Conservation (phyloP, 2,797 vertebrate species). For the Mormyrops boulengeri region DNA sequence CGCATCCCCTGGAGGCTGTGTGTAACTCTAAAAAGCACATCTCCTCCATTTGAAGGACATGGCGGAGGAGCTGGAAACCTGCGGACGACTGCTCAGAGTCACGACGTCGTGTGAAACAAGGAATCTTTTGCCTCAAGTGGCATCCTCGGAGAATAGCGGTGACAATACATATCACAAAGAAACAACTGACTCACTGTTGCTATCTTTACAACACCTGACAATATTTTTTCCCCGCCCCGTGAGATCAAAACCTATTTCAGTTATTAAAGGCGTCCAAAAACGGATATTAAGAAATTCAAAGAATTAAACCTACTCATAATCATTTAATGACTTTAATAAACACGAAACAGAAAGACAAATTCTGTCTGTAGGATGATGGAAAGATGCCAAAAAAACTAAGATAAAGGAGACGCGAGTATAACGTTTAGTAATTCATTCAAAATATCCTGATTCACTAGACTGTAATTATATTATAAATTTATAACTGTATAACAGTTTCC, state of each 20-base stretch:
- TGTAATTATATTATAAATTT: not conserved
- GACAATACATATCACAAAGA: not conserved
- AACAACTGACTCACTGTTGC: slow-evolving; percentile 1
- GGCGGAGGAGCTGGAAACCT: not conserved
- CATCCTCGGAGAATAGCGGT: not conserved
- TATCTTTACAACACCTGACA: slow-evolving; percentile 3
- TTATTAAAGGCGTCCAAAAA: not conserved
- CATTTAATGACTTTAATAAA: not conserved
- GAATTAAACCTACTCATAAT: not conserved
- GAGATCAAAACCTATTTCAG: not conserved
- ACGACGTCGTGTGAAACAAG: not conserved
- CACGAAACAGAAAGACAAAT: not conserved
- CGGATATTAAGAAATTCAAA: not conserved
- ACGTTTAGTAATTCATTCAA: not conserved
- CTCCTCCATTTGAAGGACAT: not conserved
- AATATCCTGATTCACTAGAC: not conserved
- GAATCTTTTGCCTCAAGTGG: not conserved
- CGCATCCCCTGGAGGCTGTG: not conserved
- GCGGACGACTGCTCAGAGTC: not conserved
- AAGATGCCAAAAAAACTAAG: not conserved
- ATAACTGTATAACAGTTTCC: not conserved
- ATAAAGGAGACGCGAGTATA: not conserved
- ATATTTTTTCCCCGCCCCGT: too few species aligned
- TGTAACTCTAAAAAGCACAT: not conserved
- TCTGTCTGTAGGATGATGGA: not conserved